A percentile compares a stretch with the other conserved stretches of the same genome.
Conservation (phyloP, 2,888 invertebrate species). For the Hoplodrina ambigua region DNA sequence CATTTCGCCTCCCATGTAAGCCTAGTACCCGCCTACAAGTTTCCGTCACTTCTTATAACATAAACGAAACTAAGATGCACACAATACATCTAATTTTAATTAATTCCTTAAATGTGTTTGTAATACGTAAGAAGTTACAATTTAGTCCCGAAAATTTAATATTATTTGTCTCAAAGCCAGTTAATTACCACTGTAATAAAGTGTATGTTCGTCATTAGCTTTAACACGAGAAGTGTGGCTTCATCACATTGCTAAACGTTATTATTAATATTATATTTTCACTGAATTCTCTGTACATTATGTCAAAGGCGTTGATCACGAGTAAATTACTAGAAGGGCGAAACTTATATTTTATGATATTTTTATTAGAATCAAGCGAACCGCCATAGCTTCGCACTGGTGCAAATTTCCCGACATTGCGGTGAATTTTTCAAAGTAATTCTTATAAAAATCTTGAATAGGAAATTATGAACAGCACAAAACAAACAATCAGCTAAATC, state of each 20-base stretch:
- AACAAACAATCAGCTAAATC: too few species aligned
- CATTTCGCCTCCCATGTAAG: too few species aligned
- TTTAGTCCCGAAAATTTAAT: conserved; percentile 14
- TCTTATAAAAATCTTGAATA: too few species aligned
- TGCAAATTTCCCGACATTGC: too few species aligned
- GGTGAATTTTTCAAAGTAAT: too few species aligned
- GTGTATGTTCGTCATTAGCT: conserved; percentile 22
- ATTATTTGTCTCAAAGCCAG: conserved; percentile 11
- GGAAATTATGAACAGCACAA: too few species aligned
- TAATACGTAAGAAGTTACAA: conserved; percentile 3
- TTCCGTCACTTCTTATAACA: background rate
- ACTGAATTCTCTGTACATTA: background rate
- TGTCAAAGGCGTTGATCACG: background rate
- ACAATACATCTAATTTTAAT: conserved; percentile 18
- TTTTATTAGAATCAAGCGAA: too few species aligned
- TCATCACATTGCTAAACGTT: conserved; percentile 11
- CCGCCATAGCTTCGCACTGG: too few species aligned
- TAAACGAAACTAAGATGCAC: conserved; percentile 1
- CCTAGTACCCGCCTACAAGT: too few species aligned
- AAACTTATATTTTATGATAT: too few species aligned
- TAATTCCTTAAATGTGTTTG: conserved; percentile 16
- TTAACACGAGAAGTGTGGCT: conserved; percentile 10
- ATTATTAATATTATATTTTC: conserved; percentile 22
- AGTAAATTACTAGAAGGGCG: background rate
- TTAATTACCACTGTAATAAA: conserved; percentile 1